Conservation (phyloP, 2,797 vertebrate species). For the Tarsius wallacei region DNA sequence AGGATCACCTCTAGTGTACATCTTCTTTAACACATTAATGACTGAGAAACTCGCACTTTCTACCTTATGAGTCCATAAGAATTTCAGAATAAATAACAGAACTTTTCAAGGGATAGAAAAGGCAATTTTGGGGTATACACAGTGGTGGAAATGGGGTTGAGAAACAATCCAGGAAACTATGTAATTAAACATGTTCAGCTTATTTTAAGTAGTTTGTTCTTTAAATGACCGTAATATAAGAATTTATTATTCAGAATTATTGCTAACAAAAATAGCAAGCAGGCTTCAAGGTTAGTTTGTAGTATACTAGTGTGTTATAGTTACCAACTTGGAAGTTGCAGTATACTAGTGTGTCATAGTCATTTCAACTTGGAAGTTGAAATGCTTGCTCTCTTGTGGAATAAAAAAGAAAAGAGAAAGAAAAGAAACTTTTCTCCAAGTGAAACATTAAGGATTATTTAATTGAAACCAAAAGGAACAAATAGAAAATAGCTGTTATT, state of each 20-base stretch:
- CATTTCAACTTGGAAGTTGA: slow-evolving; percentile 83
- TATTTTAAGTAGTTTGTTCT: slow-evolving; percentile 56
- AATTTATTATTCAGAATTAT: slow-evolving; percentile 76
- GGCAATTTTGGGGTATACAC: neutral
- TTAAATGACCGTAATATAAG: slow-evolving; percentile 64
- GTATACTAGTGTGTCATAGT: slow-evolving; percentile 69
- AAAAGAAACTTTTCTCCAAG: slow-evolving; percentile 46
- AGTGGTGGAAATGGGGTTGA: neutral
- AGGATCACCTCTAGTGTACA: slow-evolving; percentile 57
- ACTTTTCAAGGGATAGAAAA: slow-evolving; percentile 1
- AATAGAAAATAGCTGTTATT: slow-evolving; percentile 86
- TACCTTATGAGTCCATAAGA: slow-evolving; percentile 16
- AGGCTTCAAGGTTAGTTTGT: slow-evolving; percentile 79
- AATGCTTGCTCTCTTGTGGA: slow-evolving; percentile 73
- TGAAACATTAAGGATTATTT: slow-evolving; percentile 81
- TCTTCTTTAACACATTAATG: slow-evolving; percentile 83
- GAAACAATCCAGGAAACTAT: neutral
- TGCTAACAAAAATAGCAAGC: slow-evolving; percentile 65
- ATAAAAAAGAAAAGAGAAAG: neutral
- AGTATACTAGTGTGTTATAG: slow-evolving; percentile 73
- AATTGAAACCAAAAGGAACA: slow-evolving; percentile 85
- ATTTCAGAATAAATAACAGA: slow-evolving; percentile 54
- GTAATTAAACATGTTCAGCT: slow-evolving; percentile 72
- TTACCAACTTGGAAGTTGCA: slow-evolving; percentile 83
- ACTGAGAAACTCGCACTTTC: slow-evolving; percentile 15